Evolutionary conservation across 2,888 invertebrate genomes (phyloP), one percentile per base, ranked within the genome.

Genomic region (Corythucha ciliata): DNA sequence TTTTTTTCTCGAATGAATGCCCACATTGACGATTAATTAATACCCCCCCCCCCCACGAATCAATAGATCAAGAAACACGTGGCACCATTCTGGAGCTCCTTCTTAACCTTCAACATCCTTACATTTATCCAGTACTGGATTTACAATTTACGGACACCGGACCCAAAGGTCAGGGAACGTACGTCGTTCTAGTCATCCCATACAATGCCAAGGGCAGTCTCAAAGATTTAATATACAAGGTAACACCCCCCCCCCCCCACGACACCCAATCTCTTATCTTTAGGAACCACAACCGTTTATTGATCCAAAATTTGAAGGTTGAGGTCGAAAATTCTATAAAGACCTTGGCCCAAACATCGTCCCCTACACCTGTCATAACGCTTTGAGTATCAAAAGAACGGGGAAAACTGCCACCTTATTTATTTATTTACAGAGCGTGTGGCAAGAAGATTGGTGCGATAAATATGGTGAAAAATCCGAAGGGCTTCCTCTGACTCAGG

Each of bases 201-300:
- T 81, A 88, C 60, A 89, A 88, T 67, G 78, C 80, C 25, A 75
- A 79, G 58, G 92, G 92, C 45, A 90, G 89, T 63, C 73, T 93
- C 50, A 90, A 88, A 69, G 92, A 93, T 71, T 74, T 91, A 50
- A 86, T 92, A 62, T 89, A 88, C 65, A 83, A 83, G 75, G 88
- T 86, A 66, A 41, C 39, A n/a, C n/a, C n/a, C n/a, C n/a, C n/a
- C n/a, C n/a, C n/a, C n/a, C n/a, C n/a, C n/a, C n/a, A n/a, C n/a
- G n/a, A n/a, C n/a, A n/a, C n/a, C n/a, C n/a, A n/a, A n/a, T n/a
- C n/a, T n/a, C n/a, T n/a, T n/a, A n/a, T n/a, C n/a, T n/a, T n/a
- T n/a, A n/a, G n/a, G n/a, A n/a, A n/a, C n/a, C n/a, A n/a, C n/a
- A n/a, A n/a, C n/a, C n/a, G n/a, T n/a, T n/a, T n/a, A n/a, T n/a